phyloP scores from a whole-genome alignment of 2,797 vertebrate species.

The Hafferia zeledoni region DNA sequence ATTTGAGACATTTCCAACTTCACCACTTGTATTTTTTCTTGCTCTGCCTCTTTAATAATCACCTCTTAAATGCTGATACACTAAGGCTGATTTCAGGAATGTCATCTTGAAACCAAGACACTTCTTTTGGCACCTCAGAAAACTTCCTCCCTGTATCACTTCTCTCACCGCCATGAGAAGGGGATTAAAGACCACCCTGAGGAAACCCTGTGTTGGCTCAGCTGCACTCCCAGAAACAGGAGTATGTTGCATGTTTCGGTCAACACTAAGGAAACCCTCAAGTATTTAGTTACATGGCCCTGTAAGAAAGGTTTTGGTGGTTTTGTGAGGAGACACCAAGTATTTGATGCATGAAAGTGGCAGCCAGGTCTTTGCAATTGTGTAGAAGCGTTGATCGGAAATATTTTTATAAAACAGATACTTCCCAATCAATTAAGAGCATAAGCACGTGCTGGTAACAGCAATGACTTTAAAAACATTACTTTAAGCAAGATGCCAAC shows the following conservation, averaged over 20 bases:
- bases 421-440: neutral
- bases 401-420: neutral
- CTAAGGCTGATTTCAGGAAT: neutral
- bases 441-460: neutral
- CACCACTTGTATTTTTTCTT: neutral
- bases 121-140: neutral
- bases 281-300: neutral
- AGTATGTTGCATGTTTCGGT: accelerated
- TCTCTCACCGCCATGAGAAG: neutral
- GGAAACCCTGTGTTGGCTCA: neutral
- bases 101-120: neutral
- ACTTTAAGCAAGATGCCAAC: neutral
- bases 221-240: neutral
- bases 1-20: neutral
- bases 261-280: neutral
- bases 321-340: neutral
- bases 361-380: neutral
- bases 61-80: neutral
- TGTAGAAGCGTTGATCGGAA: neutral
- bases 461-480: neutral
- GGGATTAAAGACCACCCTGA: neutral
- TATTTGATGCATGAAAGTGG: neutral
- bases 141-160: neutral
- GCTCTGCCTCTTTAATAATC: neutral
- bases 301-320: neutral